Evolutionary conservation across 2,888 invertebrate genomes (phyloP), one percentile per base, ranked within the genome.

Genomic region (Scaptomyza cyrtandrae): DNA sequence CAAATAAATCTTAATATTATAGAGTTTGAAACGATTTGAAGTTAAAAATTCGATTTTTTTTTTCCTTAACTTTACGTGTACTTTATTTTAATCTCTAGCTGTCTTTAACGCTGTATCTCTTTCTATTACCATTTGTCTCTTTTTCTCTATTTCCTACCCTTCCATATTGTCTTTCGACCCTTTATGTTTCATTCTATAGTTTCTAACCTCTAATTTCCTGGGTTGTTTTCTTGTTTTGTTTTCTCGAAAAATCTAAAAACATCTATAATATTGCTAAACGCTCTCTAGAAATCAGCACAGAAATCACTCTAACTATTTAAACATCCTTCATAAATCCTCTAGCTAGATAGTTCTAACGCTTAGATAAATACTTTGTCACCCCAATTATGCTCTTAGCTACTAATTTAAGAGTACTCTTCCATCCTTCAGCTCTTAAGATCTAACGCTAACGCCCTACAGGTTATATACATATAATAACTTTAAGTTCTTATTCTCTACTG

Each of bases 41-140:
- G 43, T 19, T 52, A 44, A 48, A 56, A 48, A 56, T 57, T 66
- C 29, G 31, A 14, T 49, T 64, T 54, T 45, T 31, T n/a, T 54
- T 65, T 50, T 31, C 31, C 53, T 41, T 45, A 14, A 43, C n/a
- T 48, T 43, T 44, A 31, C 5, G 54, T 48, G 7, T 29, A 5
- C 5, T 31, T 61, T 44, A 14, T 39, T 64, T 58, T 33, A 45
- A 31, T n/a, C 37, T 48, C 48, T 48, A 4, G 16, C 27, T 48
- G 37, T 46, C 37, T 14, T 57, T 33, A 49, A 41, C 29, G 49
- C 55, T 54, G 6, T 13, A 29, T 37, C 41, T 43, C 43, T 43
- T 4, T 27, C 6, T 29, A 24, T 24, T 24, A 5, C 33, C 10
- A 9, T 33, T 10, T 33, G 10, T 33, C 33, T 33, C 33, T 9